Evolutionary conservation across 2,113 vertebrate species (phyloP), one percentile per base, ranked within the genome.

Genomic region (Copsychus sechellarum): DNA sequence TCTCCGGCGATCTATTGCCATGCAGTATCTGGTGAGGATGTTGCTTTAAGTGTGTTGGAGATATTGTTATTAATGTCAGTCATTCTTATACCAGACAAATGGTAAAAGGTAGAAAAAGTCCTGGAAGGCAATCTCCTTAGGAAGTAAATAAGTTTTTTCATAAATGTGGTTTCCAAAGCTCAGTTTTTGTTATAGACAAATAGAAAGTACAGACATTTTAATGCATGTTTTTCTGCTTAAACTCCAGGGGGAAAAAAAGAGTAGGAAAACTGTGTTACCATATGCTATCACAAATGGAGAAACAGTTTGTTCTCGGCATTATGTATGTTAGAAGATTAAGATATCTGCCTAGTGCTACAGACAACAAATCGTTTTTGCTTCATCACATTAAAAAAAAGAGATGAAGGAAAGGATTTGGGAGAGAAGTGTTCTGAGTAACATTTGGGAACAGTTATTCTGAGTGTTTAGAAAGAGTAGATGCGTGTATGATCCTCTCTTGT

Each of bases 1-100:
- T 33, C 98, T 99, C 86, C 98, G 99, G 19, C 98, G 99, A 43
- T 99, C 99, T 29, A 98, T 99, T 95, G 99, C 99, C n/a, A 99
- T 99, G 99, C 99, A 99, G 71, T 99, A 99, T 95, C 97, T 99
- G 96, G 99, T 99, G 97, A 97, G 98, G 66, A 33, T 36, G 23
- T 65, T 61, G 45, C 22, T 80, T 80, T 70, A 43, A 93, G 45
- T 87, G 33, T 72, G 33, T 28, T 80, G 74, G 70, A 74, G 58
- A 51, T 15, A 2, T 16, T 11, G 14, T 29, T 38, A 8, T 65
- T 85, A 36, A 17, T n/a, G 51, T 80, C 64, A 66, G 36, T 78
- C 28, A 25, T 85, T 92, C 8, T 26, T 43, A 13, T 48, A 2
- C 28, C 56, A 40, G 60, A 29, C 22, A 82, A 88, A 77, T 51